Conservation (phyloP, 2,797 vertebrate genomes). For the Argentina silus region DNA sequence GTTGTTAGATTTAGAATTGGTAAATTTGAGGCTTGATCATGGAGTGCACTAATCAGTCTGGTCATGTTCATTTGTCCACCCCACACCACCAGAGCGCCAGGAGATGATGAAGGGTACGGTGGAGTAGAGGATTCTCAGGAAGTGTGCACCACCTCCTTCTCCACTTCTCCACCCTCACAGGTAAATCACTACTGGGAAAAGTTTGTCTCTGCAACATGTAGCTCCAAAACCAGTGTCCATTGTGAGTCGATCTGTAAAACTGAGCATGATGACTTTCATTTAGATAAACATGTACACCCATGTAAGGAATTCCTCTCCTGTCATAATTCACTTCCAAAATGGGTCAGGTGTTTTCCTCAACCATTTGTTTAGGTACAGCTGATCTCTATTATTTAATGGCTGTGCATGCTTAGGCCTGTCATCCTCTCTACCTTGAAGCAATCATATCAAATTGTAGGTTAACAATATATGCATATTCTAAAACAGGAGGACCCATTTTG, state of each 20-base stretch:
- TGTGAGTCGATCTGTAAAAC: no score
- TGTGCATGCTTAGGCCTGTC: no score
- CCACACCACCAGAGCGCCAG: constrained; percentile 75
- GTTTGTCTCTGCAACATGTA: background rate
- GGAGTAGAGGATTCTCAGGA: constrained; percentile 97
- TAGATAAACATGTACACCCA: background rate
- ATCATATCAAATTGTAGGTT: background rate
- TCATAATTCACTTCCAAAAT: background rate
- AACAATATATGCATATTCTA: background rate
- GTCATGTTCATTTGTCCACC: background rate
- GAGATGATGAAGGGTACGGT: constrained; percentile 83
- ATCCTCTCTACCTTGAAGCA: no score
- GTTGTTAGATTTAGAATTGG: background rate
- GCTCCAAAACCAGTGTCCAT: background rate
- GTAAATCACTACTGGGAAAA: constrained; percentile 65
- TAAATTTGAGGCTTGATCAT: background rate
- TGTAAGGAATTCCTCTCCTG: background rate
- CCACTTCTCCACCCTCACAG: constrained; percentile 97
- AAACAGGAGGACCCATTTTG: background rate
- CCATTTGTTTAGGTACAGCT: background rate
- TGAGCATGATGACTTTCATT: background rate
- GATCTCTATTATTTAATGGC: no score
- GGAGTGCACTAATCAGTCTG: background rate
- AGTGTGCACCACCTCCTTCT: constrained; percentile 97
- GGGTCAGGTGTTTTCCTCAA: background rate